phyloP scores from a whole-genome alignment of 2,797 vertebrate species.

The Microcaecilia unicolor region DNA sequence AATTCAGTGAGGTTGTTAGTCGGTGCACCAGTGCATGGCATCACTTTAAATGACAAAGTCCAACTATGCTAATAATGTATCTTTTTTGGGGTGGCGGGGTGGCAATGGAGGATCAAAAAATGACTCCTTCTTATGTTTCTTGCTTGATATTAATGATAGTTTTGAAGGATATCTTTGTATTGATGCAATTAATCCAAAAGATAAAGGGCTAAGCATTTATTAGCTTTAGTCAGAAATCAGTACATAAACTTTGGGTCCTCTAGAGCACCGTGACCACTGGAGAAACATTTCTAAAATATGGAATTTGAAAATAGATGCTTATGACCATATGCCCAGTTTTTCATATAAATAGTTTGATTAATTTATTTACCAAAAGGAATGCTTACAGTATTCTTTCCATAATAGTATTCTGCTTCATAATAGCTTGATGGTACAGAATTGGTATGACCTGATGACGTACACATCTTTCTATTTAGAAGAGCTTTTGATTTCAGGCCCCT shows the following conservation, averaged over 20 bases:
- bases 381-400: too few species aligned
- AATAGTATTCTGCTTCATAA: too few species aligned
- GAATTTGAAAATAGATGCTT: constrained; percentile 42
- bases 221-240: too few species aligned
- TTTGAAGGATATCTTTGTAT: background rate
- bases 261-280: too few species aligned
- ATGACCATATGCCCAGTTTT: constrained; percentile 42
- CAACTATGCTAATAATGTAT: constrained; percentile 12
- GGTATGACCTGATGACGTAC: too few species aligned
- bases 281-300: constrained; percentile 41
- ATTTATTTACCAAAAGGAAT: too few species aligned
- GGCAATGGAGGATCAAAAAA: constrained; percentile 15
- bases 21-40: constrained; percentile 53
- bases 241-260: constrained; percentile 9
- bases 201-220: constrained; percentile 9
- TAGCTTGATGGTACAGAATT: too few species aligned
- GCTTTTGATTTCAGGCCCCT: constrained; percentile 37
- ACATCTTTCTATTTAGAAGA: too few species aligned
- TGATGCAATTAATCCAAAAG: constrained; percentile 9
- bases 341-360: too few species aligned
- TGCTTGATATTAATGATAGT: constrained; percentile 11
- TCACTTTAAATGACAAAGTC: constrained; percentile 34
- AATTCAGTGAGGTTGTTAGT: constrained; percentile 56
- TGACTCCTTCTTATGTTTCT: constrained; percentile 16
- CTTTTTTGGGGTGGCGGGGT: constrained; percentile 13